Evolutionary conservation across 2,888 invertebrate genomes (phyloP).

Genomic region (Agrypnus murinus): DNA sequence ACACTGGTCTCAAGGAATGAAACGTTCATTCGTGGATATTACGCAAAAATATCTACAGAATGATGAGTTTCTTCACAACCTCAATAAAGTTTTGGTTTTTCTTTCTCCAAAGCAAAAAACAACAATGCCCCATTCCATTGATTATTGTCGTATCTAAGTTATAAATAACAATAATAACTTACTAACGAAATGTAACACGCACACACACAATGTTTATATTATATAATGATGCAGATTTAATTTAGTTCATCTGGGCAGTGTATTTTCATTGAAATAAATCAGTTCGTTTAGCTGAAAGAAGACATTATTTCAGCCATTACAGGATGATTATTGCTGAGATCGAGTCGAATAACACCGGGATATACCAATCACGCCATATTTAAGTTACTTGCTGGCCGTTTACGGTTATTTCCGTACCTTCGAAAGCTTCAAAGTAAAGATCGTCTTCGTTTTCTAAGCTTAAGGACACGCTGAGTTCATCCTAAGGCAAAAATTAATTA

Average conservation of each 20-base stretch:
- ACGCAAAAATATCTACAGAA: conserved; percentile 22
- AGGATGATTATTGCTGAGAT: conserved; percentile 56
- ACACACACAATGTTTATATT: conserved; percentile 38
- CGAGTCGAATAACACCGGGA: conserved; percentile 42
- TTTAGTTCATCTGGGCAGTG: conserved; percentile 47
- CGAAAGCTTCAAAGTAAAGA: conserved; percentile 54
- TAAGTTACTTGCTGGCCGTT: conserved; percentile 38
- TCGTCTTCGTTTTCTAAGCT: conserved; percentile 62
- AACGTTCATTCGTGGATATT: conserved; percentile 43
- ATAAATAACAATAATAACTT: conserved; percentile 61
- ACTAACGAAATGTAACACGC: conserved; percentile 50
- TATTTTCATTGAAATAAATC: conserved; percentile 35
- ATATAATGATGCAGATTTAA: conserved; percentile 18
- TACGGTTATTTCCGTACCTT: conserved; percentile 54
- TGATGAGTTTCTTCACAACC: conserved; percentile 53
- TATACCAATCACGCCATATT: conserved; percentile 36
- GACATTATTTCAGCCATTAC: conserved; percentile 19
- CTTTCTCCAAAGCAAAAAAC: conserved; percentile 45
- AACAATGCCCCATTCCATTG: conserved; percentile 68
- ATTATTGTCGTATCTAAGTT: conserved; percentile 68
- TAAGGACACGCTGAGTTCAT: conserved; percentile 67
- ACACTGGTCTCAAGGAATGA: conserved; percentile 49
- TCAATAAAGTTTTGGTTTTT: conserved; percentile 30
- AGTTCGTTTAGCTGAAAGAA: conserved; percentile 27
- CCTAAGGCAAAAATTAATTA: conserved; percentile 61